Conservation (phyloP, 2,797 vertebrate species). For the Chaetodon trifasciatus region DNA sequence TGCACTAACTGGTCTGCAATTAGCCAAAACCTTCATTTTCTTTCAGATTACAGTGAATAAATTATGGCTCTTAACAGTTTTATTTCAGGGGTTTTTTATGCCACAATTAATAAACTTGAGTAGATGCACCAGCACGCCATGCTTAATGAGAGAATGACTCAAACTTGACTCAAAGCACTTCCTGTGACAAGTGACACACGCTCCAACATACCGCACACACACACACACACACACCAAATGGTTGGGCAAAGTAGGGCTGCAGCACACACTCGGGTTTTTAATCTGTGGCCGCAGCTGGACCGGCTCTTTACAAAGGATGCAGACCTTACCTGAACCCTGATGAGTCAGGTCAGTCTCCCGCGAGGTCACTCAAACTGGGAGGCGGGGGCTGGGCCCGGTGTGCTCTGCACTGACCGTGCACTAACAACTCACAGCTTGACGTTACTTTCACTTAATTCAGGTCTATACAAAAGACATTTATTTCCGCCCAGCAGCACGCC, state of each 20-base stretch:
- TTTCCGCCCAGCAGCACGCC: neutral
- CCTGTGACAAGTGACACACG: slow-evolving; percentile 30
- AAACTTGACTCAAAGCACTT: slow-evolving; percentile 36
- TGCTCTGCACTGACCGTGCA: neutral
- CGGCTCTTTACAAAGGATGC: neutral
- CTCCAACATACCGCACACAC: neutral
- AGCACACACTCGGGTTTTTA: neutral
- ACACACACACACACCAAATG: neutral
- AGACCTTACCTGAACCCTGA: neutral
- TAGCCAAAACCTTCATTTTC: slow-evolving; percentile 23
- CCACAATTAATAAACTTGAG: slow-evolving; percentile 35
- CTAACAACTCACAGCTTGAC: neutral
- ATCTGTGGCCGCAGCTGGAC: neutral
- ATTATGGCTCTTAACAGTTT: slow-evolving; percentile 34
- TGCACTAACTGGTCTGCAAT: slow-evolving; percentile 40
- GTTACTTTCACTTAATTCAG: slow-evolving; percentile 3
- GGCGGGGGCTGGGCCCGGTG: neutral
- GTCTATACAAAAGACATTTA: neutral
- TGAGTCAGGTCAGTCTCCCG: neutral
- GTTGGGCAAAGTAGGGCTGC: neutral
- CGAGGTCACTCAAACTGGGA: neutral
- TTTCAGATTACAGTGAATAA: slow-evolving; percentile 34
- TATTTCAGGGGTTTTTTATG: slow-evolving; percentile 47
- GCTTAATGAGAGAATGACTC: slow-evolving; percentile 32
- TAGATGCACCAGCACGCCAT: slow-evolving; percentile 7